phyloP scores from a whole-genome alignment of 2,888 invertebrate species.

The Drosophila quinaria region DNA sequence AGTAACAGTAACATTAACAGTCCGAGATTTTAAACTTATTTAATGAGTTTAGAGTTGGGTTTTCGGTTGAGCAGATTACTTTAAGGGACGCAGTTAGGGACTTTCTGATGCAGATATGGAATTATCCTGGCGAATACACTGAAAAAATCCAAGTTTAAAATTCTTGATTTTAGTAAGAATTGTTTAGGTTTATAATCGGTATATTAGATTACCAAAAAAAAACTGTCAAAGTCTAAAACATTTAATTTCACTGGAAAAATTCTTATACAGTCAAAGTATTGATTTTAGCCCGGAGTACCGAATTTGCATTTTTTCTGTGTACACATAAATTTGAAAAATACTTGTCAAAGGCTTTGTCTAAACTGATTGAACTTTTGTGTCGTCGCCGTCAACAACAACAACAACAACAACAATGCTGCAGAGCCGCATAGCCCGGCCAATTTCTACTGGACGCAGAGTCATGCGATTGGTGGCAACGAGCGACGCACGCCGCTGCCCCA shows the following conservation, averaged over 20 bases:
- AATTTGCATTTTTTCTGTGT: too few species aligned
- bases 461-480: conserved; percentile 89
- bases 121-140: conserved; percentile 4
- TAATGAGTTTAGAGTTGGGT: conserved; percentile 2
- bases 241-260: too few species aligned
- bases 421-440: conserved; percentile 84
- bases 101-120: neutral
- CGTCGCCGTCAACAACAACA: conserved; percentile 9
- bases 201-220: too few species aligned
- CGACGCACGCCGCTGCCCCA: conserved; percentile 87
- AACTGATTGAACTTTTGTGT: conserved; percentile 68
- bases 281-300: too few species aligned
- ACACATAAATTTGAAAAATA: conserved; percentile 9
- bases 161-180: too few species aligned
- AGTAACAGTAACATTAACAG: conserved; percentile 9
- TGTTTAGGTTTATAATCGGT: too few species aligned
- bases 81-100: conserved; percentile 1
- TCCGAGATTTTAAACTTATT: conserved; percentile 22
- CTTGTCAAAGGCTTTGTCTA: conserved; percentile 48
- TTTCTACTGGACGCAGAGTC: conserved; percentile 92
- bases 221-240: too few species aligned
- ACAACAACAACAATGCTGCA: conserved; percentile 40
- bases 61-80: neutral
- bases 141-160: neutral
- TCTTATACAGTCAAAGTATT: too few species aligned